Base-by-base conservation (phyloP, 2,888 invertebrate genomes). In the Gortyna flavago region DNA sequence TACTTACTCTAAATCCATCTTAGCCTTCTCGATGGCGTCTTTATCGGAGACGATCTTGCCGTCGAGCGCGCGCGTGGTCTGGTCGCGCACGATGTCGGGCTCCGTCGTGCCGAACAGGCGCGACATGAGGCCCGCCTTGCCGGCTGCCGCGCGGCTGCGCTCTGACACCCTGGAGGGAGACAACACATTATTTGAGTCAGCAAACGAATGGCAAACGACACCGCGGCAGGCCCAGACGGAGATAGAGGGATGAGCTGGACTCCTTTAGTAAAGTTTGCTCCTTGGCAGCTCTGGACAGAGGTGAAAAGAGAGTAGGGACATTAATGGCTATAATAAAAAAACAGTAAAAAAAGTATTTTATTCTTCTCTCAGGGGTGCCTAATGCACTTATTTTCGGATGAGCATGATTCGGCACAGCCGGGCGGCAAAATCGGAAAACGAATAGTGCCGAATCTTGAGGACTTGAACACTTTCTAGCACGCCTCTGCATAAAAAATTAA, bases 51-150 rank as follows among this genome's bases (percentile, higher is more conserved):
- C 94, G 87, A 98, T 98, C 93, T 97, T 97, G 87, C 97, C 96
- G 93, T 98, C 98, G 73, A 98, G 94, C 73, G 97, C 97, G 72
- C 97, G 96, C 75, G 98, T 97, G 93, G 97, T 97, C 87, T 97
- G 96, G 93, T 98, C 98, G 41, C 98, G 97, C 65, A 98, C 97
- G 89, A 98, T 98, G 91, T 98, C 98, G 0, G 98, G 98, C 90
- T 98, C 98, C 0, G 98, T 97, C 76, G 98, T 97, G 62, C 98
- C 98, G 93, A 98, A 98, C 81, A 98, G 91, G 0, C 98, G 97
- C 1, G 98, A 97, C 97, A 98, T 97, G n/a, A 98, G 90, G 0
- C 98, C 97, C 0, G 97, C 97, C 91, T 98, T 98, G 79, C 98
- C 98, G 89, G 97, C 97, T 67, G 97, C 97, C 0, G 97, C 97